Evolutionary conservation across 2,797 vertebrate genomes (phyloP), one percentile per base, ranked within the genome.

Genomic region (Bryconaethiops microstoma): DNA sequence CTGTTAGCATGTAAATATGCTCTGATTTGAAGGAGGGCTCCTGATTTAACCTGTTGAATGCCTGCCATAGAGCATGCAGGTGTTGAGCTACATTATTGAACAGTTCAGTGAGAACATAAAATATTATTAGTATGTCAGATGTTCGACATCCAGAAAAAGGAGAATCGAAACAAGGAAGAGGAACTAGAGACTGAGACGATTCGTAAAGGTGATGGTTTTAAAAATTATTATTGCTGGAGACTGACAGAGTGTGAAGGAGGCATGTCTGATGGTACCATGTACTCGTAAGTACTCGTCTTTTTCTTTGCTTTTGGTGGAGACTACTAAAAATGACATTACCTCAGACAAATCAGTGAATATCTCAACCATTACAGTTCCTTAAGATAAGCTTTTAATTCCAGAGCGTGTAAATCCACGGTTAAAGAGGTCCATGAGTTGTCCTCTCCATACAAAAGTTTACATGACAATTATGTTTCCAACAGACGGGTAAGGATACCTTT

Each of bases 161-260:
- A 79, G 91, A 94, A 93, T 68, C 78, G 90, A 92, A 93, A 94
- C 83, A 86, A 4, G 88, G 89, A 94, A 88, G 40, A 78, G 90
- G 92, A 94, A 94, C 82, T 87, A 42, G 0, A 25, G 21, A 1
- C n/a, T 52, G 39, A 29, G 29, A 67, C 23, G 29, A 67, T 68
- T 35, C 63, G 45, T 74, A 23, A 73, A 62, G 19, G 60, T 21
- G 64, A 7, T 52, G 39, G 50, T 17, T 81, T 55, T 64, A 63
- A 64, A 21, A 70, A 7, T 50, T 3, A 52, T 16, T 54, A 6
- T 23, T 65, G 16, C 50, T 48, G 52, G 35, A 35, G 29, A 63
- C 35, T 0, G 35, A 52, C n/a, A 29, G 19, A 50, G 54, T 25
- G 17, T n/a, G 23, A 29, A 19, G 77, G 9, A 13, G 1, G 5